Evolutionary conservation across 2,113 vertebrate genomes (phyloP).

Genomic region (Lycocorax pyrrhopterus): DNA sequence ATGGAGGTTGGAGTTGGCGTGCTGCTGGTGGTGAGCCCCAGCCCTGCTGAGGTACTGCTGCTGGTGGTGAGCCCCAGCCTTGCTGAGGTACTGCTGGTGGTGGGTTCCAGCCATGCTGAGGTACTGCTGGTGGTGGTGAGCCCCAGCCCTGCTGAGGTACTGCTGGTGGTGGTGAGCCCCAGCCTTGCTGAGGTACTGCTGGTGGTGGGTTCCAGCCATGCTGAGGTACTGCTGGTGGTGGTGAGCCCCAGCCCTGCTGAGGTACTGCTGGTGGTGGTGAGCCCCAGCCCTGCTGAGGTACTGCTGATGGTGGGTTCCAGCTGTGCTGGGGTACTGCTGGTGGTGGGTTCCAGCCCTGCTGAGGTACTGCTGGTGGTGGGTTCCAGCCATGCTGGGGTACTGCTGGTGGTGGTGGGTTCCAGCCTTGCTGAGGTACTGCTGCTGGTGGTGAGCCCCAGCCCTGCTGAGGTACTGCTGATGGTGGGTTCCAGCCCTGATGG

Average conservation of each 20-base stretch:
- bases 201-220: background rate
- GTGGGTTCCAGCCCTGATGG: background rate
- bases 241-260: too few relatives aligned
- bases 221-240: background rate
- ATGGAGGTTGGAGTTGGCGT: accelerated
- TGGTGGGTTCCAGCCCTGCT: background rate
- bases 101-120: background rate
- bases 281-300: too few relatives aligned
- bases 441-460: background rate
- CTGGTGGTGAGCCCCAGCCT: background rate
- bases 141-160: too few relatives aligned
- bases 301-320: background rate
- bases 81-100: background rate
- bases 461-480: background rate
- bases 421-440: too few relatives aligned
- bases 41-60: background rate
- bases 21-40: background rate
- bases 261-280: background rate
- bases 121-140: background rate
- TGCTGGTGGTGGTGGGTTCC: background rate
- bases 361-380: background rate
- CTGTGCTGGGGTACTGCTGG: too few relatives aligned
- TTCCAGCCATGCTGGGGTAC: background rate
- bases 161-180: background rate
- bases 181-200: background rate